A percentile compares a stretch with the other conserved stretches of the same genome.
Conservation (phyloP, 2,797 vertebrate genomes). For the Xerus rutilus region DNA sequence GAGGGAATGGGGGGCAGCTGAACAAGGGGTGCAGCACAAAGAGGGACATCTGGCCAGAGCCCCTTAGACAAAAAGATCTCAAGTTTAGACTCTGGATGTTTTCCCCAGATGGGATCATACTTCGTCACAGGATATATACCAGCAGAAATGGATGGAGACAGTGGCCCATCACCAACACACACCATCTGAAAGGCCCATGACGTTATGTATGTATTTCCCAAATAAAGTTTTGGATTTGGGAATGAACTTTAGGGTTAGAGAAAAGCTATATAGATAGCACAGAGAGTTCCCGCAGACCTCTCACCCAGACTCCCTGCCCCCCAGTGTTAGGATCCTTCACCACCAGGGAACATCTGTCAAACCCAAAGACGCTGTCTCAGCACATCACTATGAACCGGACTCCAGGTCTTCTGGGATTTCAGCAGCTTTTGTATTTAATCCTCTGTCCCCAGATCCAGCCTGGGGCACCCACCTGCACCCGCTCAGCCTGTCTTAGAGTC, state of each 20-base stretch:
- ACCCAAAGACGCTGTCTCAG: neutral
- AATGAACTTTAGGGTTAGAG: neutral
- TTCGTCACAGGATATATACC: neutral
- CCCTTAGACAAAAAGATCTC: neutral
- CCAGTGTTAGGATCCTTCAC: neutral
- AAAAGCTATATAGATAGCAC: neutral
- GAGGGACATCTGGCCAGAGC: neutral
- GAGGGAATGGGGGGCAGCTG: neutral
- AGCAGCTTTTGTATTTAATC: neutral
- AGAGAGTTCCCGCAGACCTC: neutral
- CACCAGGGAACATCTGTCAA: neutral
- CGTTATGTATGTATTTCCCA: neutral
- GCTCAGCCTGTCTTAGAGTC: rapidly evolving
- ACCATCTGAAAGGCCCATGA: neutral
- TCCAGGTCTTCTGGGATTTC: neutral
- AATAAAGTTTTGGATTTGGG: neutral
- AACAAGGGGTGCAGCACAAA: neutral
- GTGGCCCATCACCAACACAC: neutral
- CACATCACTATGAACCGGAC: neutral
- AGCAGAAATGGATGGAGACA: neutral
- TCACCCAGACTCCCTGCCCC: neutral
- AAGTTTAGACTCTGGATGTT: neutral
- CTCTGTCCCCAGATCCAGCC: neutral
- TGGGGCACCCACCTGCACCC: rapidly evolving
- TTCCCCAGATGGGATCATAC: neutral